Base-by-base conservation (phyloP, 2,888 invertebrate genomes). In the Tortricodes alternella region DNA sequence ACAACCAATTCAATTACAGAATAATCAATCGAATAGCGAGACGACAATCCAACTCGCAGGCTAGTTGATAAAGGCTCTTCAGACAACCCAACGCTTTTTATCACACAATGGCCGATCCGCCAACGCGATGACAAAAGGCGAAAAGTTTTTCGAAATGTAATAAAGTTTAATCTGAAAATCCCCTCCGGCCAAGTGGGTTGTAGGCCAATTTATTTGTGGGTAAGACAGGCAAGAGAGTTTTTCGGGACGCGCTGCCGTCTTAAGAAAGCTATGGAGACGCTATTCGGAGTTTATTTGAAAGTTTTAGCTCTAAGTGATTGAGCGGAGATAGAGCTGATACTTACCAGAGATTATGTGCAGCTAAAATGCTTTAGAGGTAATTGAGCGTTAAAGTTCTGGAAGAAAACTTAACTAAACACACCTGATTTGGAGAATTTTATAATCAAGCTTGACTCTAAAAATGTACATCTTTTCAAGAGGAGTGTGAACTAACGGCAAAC, bases 101-200 rank as follows among this genome's bases (percentile, higher is more conserved):
- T 39, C 6, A 41, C 29, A 53, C 49, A 56, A 56, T 43, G 21
- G 16, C 37, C 11, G 37, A 35, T 43, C 29, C 39, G 11, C 43
- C 23, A 46, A 67, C 68, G 60, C 67, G 63, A 62, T 53, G 65
- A 77, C 76, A 79, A 76, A 71, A 63, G 68, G 39, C 65, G 62
- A 70, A 64, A 72, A 69, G 70, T 68, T 71, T 68, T 71, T 67
- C 60, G 58, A 64, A 63, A 66, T 63, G 74, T 75, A 76, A 78
- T 80, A 74, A 77, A 80, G 74, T 76, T 75, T 80, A 84, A 87
- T 86, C 85, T 79, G 67, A 74, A 85, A 83, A 83, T 83, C 83
- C 81, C 83, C 72, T 66, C 65, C 38, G 65, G 75, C 83, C 82
- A 74, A 78, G 76, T 74, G 74, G 70, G 74, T 73, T 70, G 74